Evolutionary conservation across 2,797 vertebrate genomes (phyloP).

Genomic region (Poeciliopsis paucimaculata): DNA sequence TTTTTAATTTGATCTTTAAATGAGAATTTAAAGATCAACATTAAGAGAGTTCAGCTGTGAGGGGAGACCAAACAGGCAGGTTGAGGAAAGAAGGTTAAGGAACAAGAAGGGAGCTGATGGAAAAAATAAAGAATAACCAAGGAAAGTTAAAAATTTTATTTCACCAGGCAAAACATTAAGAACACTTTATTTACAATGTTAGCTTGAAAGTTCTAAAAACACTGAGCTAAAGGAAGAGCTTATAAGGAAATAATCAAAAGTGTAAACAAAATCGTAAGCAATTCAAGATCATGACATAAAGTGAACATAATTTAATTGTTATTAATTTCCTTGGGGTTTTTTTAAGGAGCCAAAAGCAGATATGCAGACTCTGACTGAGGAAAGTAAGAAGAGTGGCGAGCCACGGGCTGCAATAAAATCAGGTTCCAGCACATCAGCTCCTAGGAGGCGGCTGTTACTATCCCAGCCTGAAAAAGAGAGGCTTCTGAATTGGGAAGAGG

Average conservation of each 20-base stretch:
- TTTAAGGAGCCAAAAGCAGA: slow-evolving; percentile 35
- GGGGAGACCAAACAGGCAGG: neutral
- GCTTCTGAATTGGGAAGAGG: slow-evolving; percentile 72
- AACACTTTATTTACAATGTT: neutral
- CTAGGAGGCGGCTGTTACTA: slow-evolving; percentile 72
- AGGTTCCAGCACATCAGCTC: slow-evolving; percentile 2
- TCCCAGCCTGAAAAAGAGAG: slow-evolving; percentile 72
- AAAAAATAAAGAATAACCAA: neutral
- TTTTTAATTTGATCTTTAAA: neutral
- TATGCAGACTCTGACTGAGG: slow-evolving; percentile 28
- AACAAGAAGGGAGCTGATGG: neutral
- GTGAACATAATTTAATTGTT: neutral
- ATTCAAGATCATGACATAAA: neutral
- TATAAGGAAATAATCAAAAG: neutral
- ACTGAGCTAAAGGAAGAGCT: neutral
- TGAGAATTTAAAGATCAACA: too few relatives aligned
- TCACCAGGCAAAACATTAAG: neutral
- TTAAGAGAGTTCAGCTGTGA: neutral
- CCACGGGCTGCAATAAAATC: neutral
- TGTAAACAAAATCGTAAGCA: neutral
- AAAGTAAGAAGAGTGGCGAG: slow-evolving; percentile 13
- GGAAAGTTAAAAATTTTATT: neutral
- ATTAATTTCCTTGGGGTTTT: neutral
- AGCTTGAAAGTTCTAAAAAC: neutral
- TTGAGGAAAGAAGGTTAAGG: neutral